These are phyloP conservation scores for Lottia scabra DNA, from an alignment of 2,888 invertebrate genomes.

Conservation along the genomic window DNA sequence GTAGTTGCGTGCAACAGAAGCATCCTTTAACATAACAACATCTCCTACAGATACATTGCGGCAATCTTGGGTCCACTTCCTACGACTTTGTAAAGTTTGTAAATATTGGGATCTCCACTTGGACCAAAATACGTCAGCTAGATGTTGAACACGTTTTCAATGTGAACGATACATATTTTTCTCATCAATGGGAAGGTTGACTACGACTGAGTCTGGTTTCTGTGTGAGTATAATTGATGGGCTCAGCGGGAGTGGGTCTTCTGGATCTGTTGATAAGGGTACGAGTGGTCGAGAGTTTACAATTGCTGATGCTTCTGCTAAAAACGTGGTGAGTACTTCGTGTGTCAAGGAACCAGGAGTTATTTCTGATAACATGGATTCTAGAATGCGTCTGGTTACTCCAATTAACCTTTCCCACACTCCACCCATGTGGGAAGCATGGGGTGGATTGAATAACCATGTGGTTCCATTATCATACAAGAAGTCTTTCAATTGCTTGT, in stretches of 20 bases:
- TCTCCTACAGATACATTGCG: slow-evolving; percentile 16
- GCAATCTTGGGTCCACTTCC: slow-evolving; percentile 13
- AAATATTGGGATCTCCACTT: slow-evolving; percentile 25
- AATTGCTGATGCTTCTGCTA: slow-evolving; percentile 34
- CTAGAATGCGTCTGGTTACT: slow-evolving; percentile 25
- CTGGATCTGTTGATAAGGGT: slow-evolving; percentile 29
- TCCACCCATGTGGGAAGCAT: slow-evolving; percentile 34
- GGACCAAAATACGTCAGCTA: slow-evolving; percentile 32
- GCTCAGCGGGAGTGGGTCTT: slow-evolving; percentile 23
- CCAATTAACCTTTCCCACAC: slow-evolving; percentile 36
- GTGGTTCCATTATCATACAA: slow-evolving; percentile 17
- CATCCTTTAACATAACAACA: slow-evolving; percentile 27
- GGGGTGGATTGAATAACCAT: slow-evolving; percentile 35
- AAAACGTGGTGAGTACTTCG: slow-evolving; percentile 32
- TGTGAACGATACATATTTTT: slow-evolving; percentile 27
- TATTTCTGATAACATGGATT: slow-evolving; percentile 26
- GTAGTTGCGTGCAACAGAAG: slow-evolving; percentile 14
- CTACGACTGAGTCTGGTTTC: slow-evolving; percentile 13
- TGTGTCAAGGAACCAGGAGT: slow-evolving; percentile 22
- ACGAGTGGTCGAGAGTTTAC: slow-evolving; percentile 29
- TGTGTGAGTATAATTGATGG: slow-evolving; percentile 30
- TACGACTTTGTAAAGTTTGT: slow-evolving; percentile 5
- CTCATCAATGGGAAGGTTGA: not conserved
- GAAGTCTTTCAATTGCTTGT: slow-evolving; percentile 13
- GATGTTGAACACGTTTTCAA: slow-evolving; percentile 32